Percentiles rank a stretch among this genome's conserved stretches.
phyloP scores from a whole-genome alignment of 2,797 vertebrate genomes.

The Moxostoma hubbsi region DNA sequence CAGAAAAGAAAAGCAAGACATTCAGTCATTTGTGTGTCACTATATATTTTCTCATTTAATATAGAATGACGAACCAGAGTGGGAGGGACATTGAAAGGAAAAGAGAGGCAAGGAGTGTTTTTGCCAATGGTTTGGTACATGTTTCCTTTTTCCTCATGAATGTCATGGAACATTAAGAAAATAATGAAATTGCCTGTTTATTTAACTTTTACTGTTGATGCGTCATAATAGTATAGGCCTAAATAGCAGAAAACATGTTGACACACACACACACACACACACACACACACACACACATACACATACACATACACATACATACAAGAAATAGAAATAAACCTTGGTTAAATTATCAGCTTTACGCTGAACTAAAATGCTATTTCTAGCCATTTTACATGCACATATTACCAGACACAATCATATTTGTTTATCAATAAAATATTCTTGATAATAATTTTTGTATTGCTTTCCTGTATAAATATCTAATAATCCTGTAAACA shows the following conservation, averaged over 20 bases:
- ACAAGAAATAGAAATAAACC: no score
- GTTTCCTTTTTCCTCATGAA: background rate
- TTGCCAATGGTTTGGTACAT: background rate
- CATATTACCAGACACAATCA: no score
- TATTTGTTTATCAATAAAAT: no score
- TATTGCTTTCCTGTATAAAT: no score
- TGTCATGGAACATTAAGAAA: background rate
- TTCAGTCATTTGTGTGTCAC: constrained; percentile 6
- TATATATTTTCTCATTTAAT: background rate
- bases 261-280: background rate
- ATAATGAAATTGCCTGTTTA: background rate
- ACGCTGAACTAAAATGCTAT: no score
- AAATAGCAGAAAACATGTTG: background rate
- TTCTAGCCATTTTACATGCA: no score
- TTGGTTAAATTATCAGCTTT: no score
- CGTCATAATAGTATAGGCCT: background rate
- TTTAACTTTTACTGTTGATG: no score
- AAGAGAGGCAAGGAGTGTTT: background rate
- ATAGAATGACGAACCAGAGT: background rate
- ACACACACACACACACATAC: no score
- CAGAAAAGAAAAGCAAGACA: background rate
- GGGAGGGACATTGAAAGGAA: constrained; percentile 20
- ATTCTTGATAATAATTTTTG: no score
- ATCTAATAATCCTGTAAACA: no score
- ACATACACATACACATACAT: no score